Evolutionary conservation across 2,797 vertebrate genomes (phyloP).

Genomic region (Parotocinclus haroldoi): DNA sequence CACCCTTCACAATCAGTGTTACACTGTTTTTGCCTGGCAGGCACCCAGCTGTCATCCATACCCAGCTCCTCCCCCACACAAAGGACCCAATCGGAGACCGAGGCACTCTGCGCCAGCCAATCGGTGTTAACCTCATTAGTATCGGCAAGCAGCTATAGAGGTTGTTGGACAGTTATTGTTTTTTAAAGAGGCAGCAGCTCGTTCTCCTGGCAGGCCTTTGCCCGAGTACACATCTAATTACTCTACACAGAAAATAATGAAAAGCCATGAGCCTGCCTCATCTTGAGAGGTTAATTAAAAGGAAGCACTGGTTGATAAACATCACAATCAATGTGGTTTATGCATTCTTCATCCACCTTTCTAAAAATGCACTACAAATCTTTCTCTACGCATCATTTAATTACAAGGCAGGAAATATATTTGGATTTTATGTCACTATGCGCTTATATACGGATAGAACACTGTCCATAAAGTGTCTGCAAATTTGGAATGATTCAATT

Average conservation of each 20-base stretch:
- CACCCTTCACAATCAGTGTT: slow-evolving; percentile 66
- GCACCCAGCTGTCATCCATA: slow-evolving; percentile 78
- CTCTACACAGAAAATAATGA: neutral
- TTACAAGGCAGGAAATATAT: neutral
- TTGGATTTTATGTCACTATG: no score
- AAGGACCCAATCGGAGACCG: neutral
- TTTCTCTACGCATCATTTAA: neutral
- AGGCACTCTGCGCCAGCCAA: slow-evolving; percentile 54
- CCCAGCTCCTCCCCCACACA: slow-evolving; percentile 68
- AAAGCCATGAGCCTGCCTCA: neutral
- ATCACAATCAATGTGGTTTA: neutral
- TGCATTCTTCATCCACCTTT: neutral
- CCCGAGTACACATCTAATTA: slow-evolving; percentile 8
- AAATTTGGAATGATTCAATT: no score
- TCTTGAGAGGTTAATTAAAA: neutral
- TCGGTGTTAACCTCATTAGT: slow-evolving; percentile 74
- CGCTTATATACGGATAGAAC: no score
- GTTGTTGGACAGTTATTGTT: slow-evolving; percentile 70
- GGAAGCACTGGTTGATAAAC: neutral
- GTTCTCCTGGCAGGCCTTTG: slow-evolving; percentile 51
- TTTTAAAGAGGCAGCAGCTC: slow-evolving; percentile 80
- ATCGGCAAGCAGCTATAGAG: slow-evolving; percentile 62
- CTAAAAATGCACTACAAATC: neutral
- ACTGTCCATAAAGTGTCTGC: no score
- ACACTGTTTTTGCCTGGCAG: slow-evolving; percentile 74